Evolutionary conservation across 1,140 invertebrate species (phyloP).

Genomic region (Pemphigus obesinymphae): DNA sequence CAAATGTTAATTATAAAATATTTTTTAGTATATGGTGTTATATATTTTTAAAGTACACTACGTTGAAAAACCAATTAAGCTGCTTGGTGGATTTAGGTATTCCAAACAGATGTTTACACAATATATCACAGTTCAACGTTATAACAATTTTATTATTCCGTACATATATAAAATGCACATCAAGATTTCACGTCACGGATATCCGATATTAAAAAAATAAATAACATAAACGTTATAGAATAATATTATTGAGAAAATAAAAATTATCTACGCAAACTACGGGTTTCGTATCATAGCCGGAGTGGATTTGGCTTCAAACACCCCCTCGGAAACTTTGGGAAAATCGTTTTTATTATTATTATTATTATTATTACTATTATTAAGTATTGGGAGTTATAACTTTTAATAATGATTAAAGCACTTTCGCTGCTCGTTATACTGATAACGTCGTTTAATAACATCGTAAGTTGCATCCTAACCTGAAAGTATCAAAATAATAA

Average conservation of each 20-base stretch:
- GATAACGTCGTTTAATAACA: too few relatives aligned
- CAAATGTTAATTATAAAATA: background rate
- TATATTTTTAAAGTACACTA: background rate
- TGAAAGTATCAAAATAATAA: too few relatives aligned
- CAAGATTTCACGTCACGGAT: background rate
- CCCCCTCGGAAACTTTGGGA: too few relatives aligned
- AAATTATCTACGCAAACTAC: background rate
- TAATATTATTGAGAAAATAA: background rate
- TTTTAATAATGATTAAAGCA: too few relatives aligned
- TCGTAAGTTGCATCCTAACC: too few relatives aligned
- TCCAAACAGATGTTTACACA: background rate
- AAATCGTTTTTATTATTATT: too few relatives aligned
- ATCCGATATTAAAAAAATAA: constrained; percentile 11
- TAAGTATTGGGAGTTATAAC: too few relatives aligned
- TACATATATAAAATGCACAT: background rate
- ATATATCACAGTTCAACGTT: background rate
- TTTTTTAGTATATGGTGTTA: too few relatives aligned
- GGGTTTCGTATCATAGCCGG: too few relatives aligned
- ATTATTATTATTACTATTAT: too few relatives aligned
- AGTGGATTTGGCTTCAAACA: too few relatives aligned
- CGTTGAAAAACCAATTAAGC: background rate
- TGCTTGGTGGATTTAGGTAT: background rate
- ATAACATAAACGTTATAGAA: background rate
- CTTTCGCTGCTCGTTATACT: too few relatives aligned
- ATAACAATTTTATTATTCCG: background rate